Conservation (phyloP, 2,888 invertebrate genomes). For the Drosophila anomalipes region DNA sequence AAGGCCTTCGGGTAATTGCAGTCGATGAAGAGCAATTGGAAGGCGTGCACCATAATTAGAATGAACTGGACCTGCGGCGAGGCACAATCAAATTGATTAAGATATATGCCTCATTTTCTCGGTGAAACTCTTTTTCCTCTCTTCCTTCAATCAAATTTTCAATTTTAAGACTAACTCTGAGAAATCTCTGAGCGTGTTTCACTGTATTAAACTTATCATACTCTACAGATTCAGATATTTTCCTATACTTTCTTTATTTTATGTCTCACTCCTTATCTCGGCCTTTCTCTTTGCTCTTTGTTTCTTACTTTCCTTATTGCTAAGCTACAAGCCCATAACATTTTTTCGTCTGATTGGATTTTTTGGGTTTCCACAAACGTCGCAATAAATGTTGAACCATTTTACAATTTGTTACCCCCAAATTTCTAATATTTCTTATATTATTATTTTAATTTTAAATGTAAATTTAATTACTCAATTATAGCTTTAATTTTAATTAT, state of each 20-base stretch:
- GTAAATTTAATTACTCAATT: background rate
- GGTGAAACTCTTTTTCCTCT: background rate
- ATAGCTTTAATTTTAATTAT: background rate
- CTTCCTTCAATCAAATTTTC: background rate
- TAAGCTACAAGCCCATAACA: background rate
- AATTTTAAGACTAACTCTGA: background rate
- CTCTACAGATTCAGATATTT: background rate
- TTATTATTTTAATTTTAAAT: background rate
- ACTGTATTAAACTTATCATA: background rate
- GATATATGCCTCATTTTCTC: too few species aligned
- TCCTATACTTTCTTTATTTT: background rate
- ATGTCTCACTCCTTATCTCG: too few species aligned
- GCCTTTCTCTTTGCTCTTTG: too few species aligned
- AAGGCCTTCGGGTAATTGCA: constrained; percentile 97
- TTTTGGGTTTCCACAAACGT: background rate
- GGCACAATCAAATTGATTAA: background rate
- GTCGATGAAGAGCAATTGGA: constrained; percentile 95
- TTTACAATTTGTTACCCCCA: background rate
- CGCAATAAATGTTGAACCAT: background rate
- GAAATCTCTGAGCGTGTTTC: background rate
- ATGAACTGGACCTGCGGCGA: constrained; percentile 92
- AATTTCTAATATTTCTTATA: background rate
- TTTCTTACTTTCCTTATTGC: background rate
- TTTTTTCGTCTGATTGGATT: background rate
- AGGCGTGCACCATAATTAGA: constrained; percentile 95